Base-by-base conservation (phyloP, 2,888 invertebrate species). In the Mythimna impura region DNA sequence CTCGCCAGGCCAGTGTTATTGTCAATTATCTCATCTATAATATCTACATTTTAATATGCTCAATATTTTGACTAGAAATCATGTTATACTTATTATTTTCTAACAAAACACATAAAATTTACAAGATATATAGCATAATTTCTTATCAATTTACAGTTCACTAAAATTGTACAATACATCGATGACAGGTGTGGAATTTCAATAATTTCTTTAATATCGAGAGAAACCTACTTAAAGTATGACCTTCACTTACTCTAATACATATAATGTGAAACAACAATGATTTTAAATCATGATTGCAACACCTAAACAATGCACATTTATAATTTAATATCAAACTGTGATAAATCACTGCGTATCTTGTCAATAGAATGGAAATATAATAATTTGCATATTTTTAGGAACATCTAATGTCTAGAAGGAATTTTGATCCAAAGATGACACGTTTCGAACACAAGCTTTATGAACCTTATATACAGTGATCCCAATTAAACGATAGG, bases 51-150 rank as follows among this genome's bases (percentile, higher is more conserved):
- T 94, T 93, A 94, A 94, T 95, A 95, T 94, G 95, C 93, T 96
- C 94, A 95, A 96, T 95, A 95, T 94, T 95, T 95, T 96, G 96
- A 96, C 96, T 96, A 96, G 96, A 96, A 96, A 95, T 95, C 96
- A 94, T 96, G 94, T 95, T 95, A 93, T 93, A 94, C 92, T 94
- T 93, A 94, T 94, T 94, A 95, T 90, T 93, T 92, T 94, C 94
- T 94, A 95, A 95, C 92, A 95, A 95, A 95, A 95, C 94, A 93
- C 93, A 94, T 91, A 91, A 92, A 93, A 94, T 95, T 93, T 96
- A 96, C 95, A 96, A 89, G 89, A 90, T 93, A 94, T 95, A 95
- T 94, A 94, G 93, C 94, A 94, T 93, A 92, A 93, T 93, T 94
- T 94, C 92, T 93, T 94, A 94, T 93, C 91, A 94, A 90, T 95